Base-by-base conservation (phyloP, 2,888 invertebrate genomes). In the Tenthredo mesomela region DNA sequence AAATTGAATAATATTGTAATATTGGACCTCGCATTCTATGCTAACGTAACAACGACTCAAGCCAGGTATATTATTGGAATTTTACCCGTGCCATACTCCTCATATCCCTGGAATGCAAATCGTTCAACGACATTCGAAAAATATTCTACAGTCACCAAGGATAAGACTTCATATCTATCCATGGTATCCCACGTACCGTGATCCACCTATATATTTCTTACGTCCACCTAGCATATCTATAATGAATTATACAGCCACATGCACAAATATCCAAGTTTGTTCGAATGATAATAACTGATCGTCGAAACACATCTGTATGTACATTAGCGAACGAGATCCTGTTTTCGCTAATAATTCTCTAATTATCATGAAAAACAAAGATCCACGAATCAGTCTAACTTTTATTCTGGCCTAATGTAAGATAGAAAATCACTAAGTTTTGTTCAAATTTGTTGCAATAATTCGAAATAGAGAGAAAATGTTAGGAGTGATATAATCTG, bases 1-100 rank as follows among this genome's bases (percentile, higher is more conserved):
- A 86, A 90, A 91, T 89, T 91, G 91, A 91, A 91, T 91, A 90
- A 90, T 88, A 87, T 88, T 89, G 90, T 89, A 90, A 92, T 92
- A 91, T 92, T 89, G 91, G 90, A 92, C 92, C 91, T 91, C 92
- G 86, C 86, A 86, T 88, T 88, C 87, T 88, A 75, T 84, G 77
- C 83, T 70, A 50, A 80, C 37, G 75, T 80, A 71, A 71, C 37
- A 84, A 71, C 29, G 86, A 88, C 85, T 86, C 86, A 86, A 86
- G 85, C 71, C 50, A 82, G 84, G 85, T 78, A 87, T 88, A 89
- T 89, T 90, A 91, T 91, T 90, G 91, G 89, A 91, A 91, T 92
- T 88, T 86, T 85, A 86, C 87, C 86, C 88, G 86, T 86, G 87
- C 87, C 85, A 84, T 43, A 61, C 87, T 87, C 87, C 87, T 87